Conservation (phyloP, 92 coral and sea anemone genomes). For the Scolanthus callimorphus region DNA sequence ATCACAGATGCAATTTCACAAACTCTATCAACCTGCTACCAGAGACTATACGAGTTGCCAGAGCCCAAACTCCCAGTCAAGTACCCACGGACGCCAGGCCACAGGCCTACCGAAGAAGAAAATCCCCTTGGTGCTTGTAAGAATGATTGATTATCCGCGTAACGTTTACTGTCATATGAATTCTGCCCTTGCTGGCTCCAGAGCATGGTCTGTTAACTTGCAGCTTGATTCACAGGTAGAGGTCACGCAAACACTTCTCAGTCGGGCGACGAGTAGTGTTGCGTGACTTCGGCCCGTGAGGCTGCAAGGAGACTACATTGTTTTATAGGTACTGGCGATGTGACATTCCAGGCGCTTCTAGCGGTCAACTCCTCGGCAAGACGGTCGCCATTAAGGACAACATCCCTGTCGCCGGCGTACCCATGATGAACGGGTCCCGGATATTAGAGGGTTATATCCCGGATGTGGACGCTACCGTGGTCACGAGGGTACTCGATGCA, state of each 20-base stretch:
- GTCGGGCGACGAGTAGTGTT: too few species aligned
- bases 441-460: slow-evolving; percentile 77
- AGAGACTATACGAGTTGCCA: slow-evolving; percentile 34
- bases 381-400: slow-evolving; percentile 75
- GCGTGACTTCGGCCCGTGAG: too few species aligned
- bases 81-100: slow-evolving; percentile 65
- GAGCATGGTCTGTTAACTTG: too few species aligned
- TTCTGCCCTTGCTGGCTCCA: neutral
- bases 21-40: slow-evolving; percentile 14
- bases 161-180: too few species aligned
- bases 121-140: slow-evolving; percentile 62
- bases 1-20: slow-evolving; percentile 22
- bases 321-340: slow-evolving; percentile 71
- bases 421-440: slow-evolving; percentile 87
- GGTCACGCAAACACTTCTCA: too few species aligned
- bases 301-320: too few species aligned
- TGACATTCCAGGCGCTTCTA: slow-evolving; percentile 61
- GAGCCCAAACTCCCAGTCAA: slow-evolving; percentile 68
- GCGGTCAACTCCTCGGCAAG: slow-evolving; percentile 71
- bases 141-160: neutral
- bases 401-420: slow-evolving; percentile 80
- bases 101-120: slow-evolving; percentile 36
- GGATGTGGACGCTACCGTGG: slow-evolving; percentile 83
- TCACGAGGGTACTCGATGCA: slow-evolving; percentile 76
- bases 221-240: too few species aligned